A percentile compares a stretch with the other conserved stretches of the same genome.
These are phyloP conservation scores for Chloebia gouldiae DNA, from an alignment of 2,113 vertebrate genomes.

Conservation along the genomic window DNA sequence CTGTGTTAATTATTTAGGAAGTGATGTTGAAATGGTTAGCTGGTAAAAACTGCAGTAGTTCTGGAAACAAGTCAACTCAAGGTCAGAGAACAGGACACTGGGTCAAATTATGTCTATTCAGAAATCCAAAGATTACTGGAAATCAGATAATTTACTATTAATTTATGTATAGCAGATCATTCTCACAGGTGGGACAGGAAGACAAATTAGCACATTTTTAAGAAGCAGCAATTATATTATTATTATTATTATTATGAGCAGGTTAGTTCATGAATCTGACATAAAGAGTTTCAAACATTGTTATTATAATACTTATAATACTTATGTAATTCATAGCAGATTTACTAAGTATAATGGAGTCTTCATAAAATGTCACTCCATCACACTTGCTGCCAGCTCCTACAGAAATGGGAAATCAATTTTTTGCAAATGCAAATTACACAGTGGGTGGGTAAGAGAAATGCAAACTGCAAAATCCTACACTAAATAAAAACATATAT, in stretches of 20 bases:
- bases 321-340: constrained; percentile 2
- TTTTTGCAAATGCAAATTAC: constrained; percentile 20
- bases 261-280: background rate
- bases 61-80: background rate
- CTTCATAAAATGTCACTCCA: background rate
- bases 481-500: constrained; percentile 44
- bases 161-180: background rate
- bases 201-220: background rate
- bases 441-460: constrained; percentile 8
- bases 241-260: background rate
- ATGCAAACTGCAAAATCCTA: constrained; percentile 40
- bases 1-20: constrained; percentile 28
- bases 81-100: background rate
- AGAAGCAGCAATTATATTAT: background rate
- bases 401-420: background rate
- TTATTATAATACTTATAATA: constrained; percentile 21
- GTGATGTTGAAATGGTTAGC: constrained; percentile 23
- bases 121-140: background rate
- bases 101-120: background rate
- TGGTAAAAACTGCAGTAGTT: constrained; percentile 9
- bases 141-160: background rate
- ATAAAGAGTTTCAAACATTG: background rate
- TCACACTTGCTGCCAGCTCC: background rate
- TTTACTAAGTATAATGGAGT: constrained; percentile 12
- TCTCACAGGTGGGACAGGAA: background rate